Percentiles rank a stretch among this genome's conserved stretches.
phyloP scores from a whole-genome alignment of 2,797 vertebrate species.

The Limnodromus scolopaceus region DNA sequence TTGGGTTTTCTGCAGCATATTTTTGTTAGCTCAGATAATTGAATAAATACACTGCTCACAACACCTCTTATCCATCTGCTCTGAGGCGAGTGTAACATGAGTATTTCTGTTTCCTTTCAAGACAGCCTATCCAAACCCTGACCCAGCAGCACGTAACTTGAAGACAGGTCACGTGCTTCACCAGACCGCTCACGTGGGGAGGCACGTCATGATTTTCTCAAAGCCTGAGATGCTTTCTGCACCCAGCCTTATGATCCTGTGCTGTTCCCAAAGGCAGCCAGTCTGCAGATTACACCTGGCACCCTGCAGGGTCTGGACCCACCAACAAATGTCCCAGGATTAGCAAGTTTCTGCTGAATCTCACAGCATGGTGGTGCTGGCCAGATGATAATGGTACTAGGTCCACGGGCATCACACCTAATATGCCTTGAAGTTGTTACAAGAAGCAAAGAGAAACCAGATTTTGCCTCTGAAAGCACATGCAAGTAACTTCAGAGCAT shows the following conservation, averaged over 20 bases:
- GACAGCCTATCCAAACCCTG: not conserved
- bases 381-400: not conserved
- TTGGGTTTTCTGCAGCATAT: not conserved
- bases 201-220: not conserved
- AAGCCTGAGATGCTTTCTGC: not conserved
- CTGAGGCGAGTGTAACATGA: rapidly evolving
- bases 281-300: not conserved
- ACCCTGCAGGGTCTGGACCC: not conserved
- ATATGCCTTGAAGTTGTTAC: not conserved
- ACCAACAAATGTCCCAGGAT: not conserved
- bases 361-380: not conserved
- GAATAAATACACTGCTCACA: not conserved
- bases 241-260: not conserved
- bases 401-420: no score
- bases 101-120: not conserved
- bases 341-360: rapidly evolving
- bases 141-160: not conserved
- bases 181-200: not conserved
- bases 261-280: not conserved
- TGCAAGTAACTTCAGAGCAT: not conserved
- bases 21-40: not conserved
- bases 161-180: not conserved
- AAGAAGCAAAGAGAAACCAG: not conserved
- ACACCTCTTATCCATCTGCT: not conserved
- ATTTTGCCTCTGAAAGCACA: not conserved